Conservation (phyloP, 2,797 vertebrate species). For the Pangasius sanitwongsei region DNA sequence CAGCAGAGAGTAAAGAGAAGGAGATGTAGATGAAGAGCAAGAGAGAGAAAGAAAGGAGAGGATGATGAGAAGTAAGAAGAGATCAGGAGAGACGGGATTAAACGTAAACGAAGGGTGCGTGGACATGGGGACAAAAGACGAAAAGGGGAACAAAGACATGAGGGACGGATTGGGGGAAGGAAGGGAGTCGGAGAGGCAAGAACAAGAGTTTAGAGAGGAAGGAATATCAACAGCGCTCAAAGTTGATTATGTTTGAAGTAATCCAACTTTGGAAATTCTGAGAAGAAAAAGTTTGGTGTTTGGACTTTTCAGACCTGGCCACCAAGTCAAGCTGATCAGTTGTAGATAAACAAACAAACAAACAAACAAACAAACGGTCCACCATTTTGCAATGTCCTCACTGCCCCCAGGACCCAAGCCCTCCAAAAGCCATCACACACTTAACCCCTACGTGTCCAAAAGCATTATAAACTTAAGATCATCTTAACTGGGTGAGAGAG, state of each 20-base stretch:
- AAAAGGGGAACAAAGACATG: conserved; percentile 51
- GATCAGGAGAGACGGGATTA: conserved; percentile 29
- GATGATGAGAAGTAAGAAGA: not conserved
- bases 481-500: not conserved
- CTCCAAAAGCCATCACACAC: not conserved
- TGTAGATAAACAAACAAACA: not conserved
- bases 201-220: conserved; percentile 10
- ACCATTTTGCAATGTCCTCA: not conserved
- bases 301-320: conserved; percentile 8
- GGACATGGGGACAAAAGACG: conserved; percentile 34
- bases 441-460: not conserved
- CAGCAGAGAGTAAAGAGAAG: not conserved
- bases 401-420: not conserved
- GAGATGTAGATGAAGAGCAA: not conserved
- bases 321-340: not conserved
- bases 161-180: conserved; percentile 37
- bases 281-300: not conserved
- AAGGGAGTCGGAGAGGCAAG: conserved; percentile 34
- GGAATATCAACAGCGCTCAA: not conserved
- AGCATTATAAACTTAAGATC: not conserved
- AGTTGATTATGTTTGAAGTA: not conserved
- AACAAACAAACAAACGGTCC: not conserved
- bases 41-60: not conserved
- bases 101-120: conserved; percentile 15
- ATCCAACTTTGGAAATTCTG: not conserved